A percentile compares a stretch with the other conserved stretches of the same genome.
Evolutionary conservation across 2,888 invertebrate species (phyloP).

Genomic region (Oasisia sp.): DNA sequence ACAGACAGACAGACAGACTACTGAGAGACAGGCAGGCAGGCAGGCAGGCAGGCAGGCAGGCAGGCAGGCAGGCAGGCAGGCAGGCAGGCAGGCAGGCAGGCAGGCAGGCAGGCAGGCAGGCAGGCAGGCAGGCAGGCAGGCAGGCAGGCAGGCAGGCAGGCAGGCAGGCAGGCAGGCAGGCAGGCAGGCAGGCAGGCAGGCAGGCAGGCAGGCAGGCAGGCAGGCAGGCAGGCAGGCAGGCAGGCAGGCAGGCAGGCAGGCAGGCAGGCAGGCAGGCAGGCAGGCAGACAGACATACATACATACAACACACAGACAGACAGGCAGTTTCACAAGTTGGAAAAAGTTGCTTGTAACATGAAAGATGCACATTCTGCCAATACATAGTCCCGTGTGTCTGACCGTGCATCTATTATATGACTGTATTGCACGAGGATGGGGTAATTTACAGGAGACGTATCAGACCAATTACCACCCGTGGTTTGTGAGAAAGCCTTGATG

Average conservation of each 20-base stretch:
- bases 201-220: neutral
- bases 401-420: no score
- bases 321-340: no score
- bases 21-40: no score
- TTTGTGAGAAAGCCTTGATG: no score
- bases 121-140: neutral
- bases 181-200: neutral
- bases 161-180: neutral
- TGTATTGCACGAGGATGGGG: no score
- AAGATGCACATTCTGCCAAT: no score
- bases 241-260: neutral
- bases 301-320: neutral
- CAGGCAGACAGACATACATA: no score
- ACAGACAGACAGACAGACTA: neutral
- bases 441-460: no score
- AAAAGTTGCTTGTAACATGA: no score
- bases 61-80: neutral
- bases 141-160: neutral
- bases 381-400: no score
- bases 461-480: no score
- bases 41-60: neutral
- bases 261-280: neutral
- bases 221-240: neutral
- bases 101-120: neutral
- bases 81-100: neutral